Base-by-base conservation (phyloP, 2,888 invertebrate genomes). In the Augochlorella aurata region DNA sequence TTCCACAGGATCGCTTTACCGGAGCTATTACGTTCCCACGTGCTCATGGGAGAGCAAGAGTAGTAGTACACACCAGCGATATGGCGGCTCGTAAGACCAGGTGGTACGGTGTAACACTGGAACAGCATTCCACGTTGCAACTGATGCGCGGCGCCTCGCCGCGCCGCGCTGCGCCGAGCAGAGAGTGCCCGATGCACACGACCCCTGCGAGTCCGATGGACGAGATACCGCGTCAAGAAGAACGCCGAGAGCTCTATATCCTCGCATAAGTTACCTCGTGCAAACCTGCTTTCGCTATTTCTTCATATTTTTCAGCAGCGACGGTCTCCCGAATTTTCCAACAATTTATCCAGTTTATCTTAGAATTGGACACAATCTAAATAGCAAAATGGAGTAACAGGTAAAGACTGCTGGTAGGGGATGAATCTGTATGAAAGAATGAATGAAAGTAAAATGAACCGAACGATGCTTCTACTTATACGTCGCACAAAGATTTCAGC, bases 71-170 rank as follows among this genome's bases (percentile, higher is more conserved):
- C 49, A 74, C 67, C 77, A 54, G 77, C 79, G 85, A 79, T 78
- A 81, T 61, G 63, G 79, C 79, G 77, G 79, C 21, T 68, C 82
- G 87, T 88, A 81, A 88, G 85, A 89, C 89, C 89, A 89, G 89
- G 89, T 89, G 87, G 86, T 79, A 65, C 84, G 81, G 81, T 85
- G 77, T 87, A 90, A 90, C 87, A 87, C 89, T 82, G 88, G 77
- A 89, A 87, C 89, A 81, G 88, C 91, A 91, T 91, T 91, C 91
- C 91, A 85, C 82, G 87, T 79, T 90, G 88, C 88, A 90, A 91
- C 86, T 89, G 91, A 91, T 91, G 91, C 91, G 90, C 89, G 88
- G 90, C 90, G 89, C 87, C 87, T 83, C 71, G 87, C 29, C 29
- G 29, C 2, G 29, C 29, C 2, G 29, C 29, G 29, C 29, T 2